Evolutionary conservation across 2,888 invertebrate genomes (phyloP), one percentile per base, ranked within the genome.

Genomic region (Sarcophaga carnaria): DNA sequence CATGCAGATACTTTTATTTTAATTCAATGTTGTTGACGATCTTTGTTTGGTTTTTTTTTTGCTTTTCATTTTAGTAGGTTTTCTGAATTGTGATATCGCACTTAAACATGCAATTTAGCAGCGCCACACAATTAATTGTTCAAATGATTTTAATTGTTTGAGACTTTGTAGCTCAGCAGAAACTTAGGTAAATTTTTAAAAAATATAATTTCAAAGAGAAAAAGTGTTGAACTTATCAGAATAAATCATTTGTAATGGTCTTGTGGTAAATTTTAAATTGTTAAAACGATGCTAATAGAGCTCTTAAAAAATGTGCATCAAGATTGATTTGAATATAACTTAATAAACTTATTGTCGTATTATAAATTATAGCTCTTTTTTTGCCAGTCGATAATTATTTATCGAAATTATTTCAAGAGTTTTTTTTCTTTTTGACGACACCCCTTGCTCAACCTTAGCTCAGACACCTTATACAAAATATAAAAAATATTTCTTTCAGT

Each of bases 131-230:
- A 92, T 91, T 91, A 91, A 91, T 91, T 91, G 91, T 91, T 70
- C 90, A 91, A 91, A 90, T 92, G 90, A 91, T 90, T 91, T 92
- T 90, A 91, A 92, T 91, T 91, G 91, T 91, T 90, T 89, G 90
- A 90, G 90, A 87, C 74, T 75, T 69, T 37, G 49, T 20, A 37
- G 59, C n/a, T 74, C 72, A 25, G 47, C 22, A 59, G 64, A 72
- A 71, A 49, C 49, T 64, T 22, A 17, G 22, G 63, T 22, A 80
- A 22, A 72, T 71, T 47, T 62, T 49, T n/a, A 37, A 67, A 17
- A 45, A 45, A 67, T 67, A 3, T 49, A 47, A 66, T 60, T 80
- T 79, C 14, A 22, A 8, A 17, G 25, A 45, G 60, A 60, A 80
- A 81, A 75, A 69, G 69, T 81, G 75, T 69, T 75, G 8, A 17